phyloP scores from a whole-genome alignment of 2,113 vertebrate genomes.

The Sarotherodon lohbergeri region DNA sequence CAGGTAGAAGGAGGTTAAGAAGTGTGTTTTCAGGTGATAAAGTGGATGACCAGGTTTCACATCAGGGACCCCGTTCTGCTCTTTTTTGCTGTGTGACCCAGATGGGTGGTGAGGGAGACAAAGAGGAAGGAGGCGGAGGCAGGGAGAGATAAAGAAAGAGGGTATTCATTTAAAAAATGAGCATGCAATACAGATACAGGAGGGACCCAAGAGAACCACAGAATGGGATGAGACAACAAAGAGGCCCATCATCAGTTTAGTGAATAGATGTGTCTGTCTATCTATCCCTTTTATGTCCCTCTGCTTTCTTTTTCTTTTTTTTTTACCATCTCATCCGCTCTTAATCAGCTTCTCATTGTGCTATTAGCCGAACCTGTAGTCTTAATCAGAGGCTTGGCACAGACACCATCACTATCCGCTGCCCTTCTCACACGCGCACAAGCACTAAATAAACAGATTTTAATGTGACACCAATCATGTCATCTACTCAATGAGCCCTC shows the following conservation, averaged over 20 bases:
- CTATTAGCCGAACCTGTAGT: slow-evolving; percentile 66
- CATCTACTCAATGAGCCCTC: slow-evolving; percentile 51
- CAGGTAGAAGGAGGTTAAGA: slow-evolving; percentile 28
- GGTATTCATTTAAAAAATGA: slow-evolving; percentile 53
- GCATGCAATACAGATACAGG: slow-evolving; percentile 33
- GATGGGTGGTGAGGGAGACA: slow-evolving; percentile 35
- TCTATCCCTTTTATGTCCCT: slow-evolving; percentile 55
- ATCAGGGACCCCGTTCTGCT: background rate
- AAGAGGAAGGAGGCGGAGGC: background rate
- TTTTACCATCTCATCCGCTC: slow-evolving; percentile 37
- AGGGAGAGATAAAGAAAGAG: slow-evolving; percentile 37
- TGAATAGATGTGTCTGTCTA: slow-evolving; percentile 66
- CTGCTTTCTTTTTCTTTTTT: slow-evolving; percentile 19
- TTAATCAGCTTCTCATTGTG: slow-evolving; percentile 66
- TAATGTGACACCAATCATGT: slow-evolving; percentile 70
- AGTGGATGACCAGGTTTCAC: slow-evolving; percentile 40
- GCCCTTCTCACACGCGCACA: slow-evolving; percentile 46
- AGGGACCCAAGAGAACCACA: slow-evolving; percentile 54
- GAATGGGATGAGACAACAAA: slow-evolving; percentile 67
- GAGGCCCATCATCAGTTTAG: slow-evolving; percentile 57
- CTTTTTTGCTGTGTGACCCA: slow-evolving; percentile 51
- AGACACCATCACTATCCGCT: slow-evolving; percentile 32
- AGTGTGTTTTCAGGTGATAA: slow-evolving; percentile 45
- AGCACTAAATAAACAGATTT: slow-evolving; percentile 65
- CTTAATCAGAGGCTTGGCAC: slow-evolving; percentile 68